phyloP scores from a whole-genome alignment of 2,797 vertebrate genomes.

The Cuculus canorus region DNA sequence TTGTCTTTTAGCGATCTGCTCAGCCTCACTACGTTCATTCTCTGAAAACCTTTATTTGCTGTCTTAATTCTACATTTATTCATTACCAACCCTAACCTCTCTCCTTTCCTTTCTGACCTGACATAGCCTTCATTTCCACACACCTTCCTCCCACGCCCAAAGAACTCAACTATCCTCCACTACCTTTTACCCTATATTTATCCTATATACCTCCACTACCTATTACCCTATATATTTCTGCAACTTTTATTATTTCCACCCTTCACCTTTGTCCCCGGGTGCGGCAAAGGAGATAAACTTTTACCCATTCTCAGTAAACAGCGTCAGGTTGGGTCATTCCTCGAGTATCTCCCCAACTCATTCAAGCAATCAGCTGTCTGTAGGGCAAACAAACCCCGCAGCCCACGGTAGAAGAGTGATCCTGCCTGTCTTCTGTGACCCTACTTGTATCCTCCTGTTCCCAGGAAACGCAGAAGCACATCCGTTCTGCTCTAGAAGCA shows the following conservation, averaged over 20 bases:
- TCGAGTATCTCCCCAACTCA: neutral
- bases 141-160: neutral
- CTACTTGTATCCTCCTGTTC: neutral
- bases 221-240: neutral
- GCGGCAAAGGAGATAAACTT: constrained; percentile 6
- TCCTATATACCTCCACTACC: neutral
- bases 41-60: neutral
- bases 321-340: accelerated
- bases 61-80: neutral
- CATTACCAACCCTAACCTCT: neutral
- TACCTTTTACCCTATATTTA: constrained; percentile 4
- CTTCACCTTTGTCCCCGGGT: constrained; percentile 32
- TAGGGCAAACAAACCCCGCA: neutral
- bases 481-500: neutral
- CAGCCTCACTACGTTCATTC: neutral
- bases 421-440: neutral
- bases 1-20: neutral
- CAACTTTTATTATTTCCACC: neutral
- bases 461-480: neutral
- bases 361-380: neutral
- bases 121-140: neutral
- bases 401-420: neutral
- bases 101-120: neutral
- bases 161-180: neutral
- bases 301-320: neutral